phyloP scores from a whole-genome alignment of 2,888 invertebrate genomes.

The Ryuthela nishihirai region DNA sequence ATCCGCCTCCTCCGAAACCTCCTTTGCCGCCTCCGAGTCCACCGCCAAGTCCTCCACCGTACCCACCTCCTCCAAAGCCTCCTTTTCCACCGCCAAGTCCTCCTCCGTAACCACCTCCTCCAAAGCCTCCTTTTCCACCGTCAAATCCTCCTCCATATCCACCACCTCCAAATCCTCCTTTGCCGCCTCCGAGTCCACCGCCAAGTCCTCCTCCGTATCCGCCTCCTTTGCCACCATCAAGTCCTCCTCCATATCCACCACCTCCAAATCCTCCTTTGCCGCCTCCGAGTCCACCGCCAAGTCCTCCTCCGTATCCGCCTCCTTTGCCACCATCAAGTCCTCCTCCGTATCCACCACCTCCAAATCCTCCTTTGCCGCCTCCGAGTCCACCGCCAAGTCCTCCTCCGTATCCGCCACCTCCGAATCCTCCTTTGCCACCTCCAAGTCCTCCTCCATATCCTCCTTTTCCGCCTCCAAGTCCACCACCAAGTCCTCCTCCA shows the following conservation, averaged over 20 bases:
- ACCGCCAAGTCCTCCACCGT: conserved; percentile 3
- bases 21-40: conserved; percentile 3
- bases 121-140: conserved; percentile 7
- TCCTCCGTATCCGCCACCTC: conserved; percentile 10
- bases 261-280: conserved; percentile 11
- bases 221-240: conserved; percentile 6
- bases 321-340: conserved; percentile 14
- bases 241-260: conserved; percentile 2
- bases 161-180: conserved; percentile 8
- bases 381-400: conserved; percentile 18
- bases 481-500: conserved; percentile 1
- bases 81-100: conserved; percentile 10
- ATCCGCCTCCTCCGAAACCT: conserved; percentile 4
- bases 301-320: conserved; percentile 2
- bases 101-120: no score
- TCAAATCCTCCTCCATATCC: conserved; percentile 14
- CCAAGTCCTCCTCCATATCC: conserved; percentile 6
- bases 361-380: conserved; percentile 8
- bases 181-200: conserved; percentile 8
- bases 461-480: conserved; percentile 1
- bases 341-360: conserved; percentile 11
- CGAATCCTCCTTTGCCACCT: background rate
- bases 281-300: conserved; percentile 6
- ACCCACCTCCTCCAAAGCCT: no score
- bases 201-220: conserved; percentile 16